Base-by-base conservation (phyloP, 2,113 vertebrate genomes). In the Pholis gunnellus region DNA sequence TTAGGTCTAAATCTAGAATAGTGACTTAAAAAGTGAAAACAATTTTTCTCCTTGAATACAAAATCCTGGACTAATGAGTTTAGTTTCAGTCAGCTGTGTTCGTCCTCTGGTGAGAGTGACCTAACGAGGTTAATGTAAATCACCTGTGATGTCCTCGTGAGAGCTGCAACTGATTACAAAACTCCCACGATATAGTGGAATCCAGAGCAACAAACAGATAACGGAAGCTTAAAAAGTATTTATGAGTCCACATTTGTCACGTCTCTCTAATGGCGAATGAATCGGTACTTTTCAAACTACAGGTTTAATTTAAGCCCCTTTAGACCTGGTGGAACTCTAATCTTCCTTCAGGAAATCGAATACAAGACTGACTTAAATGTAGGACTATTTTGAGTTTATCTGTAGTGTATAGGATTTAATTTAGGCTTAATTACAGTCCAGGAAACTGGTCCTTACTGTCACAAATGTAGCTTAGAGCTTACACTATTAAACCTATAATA, bases 381-480 rank as follows among this genome's bases (percentile, higher is more conserved):
- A 44, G 25, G 5, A 67, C 31, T 46, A 18, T 9, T 48, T 34
- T 10, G 5, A 66, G 17, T 54, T n/a, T 2, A 54, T 63, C 9
- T 48, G 27, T 11, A 40, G 48, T 38, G 14, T 29, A 60, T 60
- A 44, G 2, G 50, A 22, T 50, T 14, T 68, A 2, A 56, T 36
- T 22, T 18, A 34, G 15, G 1, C 10, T 66, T 14, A 27, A 27
- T 15, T 60, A 40, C 56, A 77, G 63, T 64, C 46, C 3, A 42
- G 20, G 44, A 78, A 64, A 73, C 56, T 78, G 64, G 10, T 4
- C n/a, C 40, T 68, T 72, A 38, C 25, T 75, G 42, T 65, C 38
- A 54, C 14, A 72, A 73, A 79, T 89, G 88, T 87, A 82, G 79
- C 77, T 72, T 73, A 11, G 57, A 31, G 60, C 87, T 76, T 56